Evolutionary conservation across 2,888 invertebrate genomes (phyloP).

Genomic region (Dasypogon diadema): DNA sequence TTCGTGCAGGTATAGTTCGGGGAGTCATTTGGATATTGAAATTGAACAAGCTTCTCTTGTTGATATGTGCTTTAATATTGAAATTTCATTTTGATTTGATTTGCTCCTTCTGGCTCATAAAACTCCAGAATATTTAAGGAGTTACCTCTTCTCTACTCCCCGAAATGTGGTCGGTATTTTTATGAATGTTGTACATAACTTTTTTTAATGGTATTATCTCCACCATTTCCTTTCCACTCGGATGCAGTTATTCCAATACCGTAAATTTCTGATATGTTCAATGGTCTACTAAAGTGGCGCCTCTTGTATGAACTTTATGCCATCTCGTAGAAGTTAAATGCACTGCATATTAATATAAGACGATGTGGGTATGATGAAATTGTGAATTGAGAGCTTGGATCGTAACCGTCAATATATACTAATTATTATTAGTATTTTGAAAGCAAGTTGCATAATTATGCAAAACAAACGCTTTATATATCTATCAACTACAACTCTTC

Average conservation of each 20-base stretch:
- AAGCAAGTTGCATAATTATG: no score
- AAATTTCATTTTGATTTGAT: background rate
- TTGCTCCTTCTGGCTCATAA: background rate
- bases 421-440: no score
- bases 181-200: background rate
- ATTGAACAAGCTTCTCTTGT: background rate
- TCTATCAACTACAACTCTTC: no score
- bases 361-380: no score
- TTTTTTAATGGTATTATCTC: background rate
- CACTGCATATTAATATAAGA: no score
- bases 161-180: background rate
- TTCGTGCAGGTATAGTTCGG: background rate
- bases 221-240: background rate
- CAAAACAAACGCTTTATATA: no score
- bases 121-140: background rate
- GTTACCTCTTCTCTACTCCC: background rate
- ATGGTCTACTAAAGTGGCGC: conserved; percentile 15
- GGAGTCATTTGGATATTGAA: conserved; percentile 9
- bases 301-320: no score
- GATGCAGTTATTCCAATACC: conserved; percentile 36
- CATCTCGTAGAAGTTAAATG: no score
- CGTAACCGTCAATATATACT: no score
- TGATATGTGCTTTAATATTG: background rate
- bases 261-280: conserved; percentile 34
- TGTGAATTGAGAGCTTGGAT: no score